Evolutionary conservation across 2,113 vertebrate genomes (phyloP), one percentile per base, ranked within the genome.

Genomic region (Nothobranchius kuhntae): DNA sequence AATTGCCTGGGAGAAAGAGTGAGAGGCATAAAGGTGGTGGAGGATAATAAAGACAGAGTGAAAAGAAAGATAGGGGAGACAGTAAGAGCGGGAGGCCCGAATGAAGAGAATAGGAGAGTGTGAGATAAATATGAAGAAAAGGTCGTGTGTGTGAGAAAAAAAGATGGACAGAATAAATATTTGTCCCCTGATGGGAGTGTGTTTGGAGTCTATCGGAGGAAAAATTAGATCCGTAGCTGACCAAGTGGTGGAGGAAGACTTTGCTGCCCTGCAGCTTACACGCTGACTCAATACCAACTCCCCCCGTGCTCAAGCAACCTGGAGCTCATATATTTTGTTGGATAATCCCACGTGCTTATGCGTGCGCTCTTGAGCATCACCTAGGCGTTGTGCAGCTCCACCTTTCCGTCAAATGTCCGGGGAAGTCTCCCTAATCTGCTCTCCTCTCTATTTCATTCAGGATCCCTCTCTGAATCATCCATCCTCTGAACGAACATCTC

Each of bases 151-250:
- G 84, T 75, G 76, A 64, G 75, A 40, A 51, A 81, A 73, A 88
- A 75, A 86, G 73, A 84, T 11, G 7, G 75, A 57, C 73, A 71
- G 72, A 83, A 82, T 81, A 83, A 85, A 74, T 87, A 79, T 87
- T 76, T 81, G 74, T 85, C 80, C 77, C 72, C 77, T 84, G 82
- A 85, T 82, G 85, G 71, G 75, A 89, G 80, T 84, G 78, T 87
- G 85, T 89, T 86, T 85, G 76, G 80, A 85, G 76, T 89, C 85
- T 84, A 85, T 92, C 82, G 84, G 88, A 71, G 78, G 77, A 88
- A 80, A 82, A 87, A 90, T 88, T 81, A 91, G 86, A 87, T 90
- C 90, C 86, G 84, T 79, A 61, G 81, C 81, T 76, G 84, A 85
- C 81, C 85, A 85, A 78, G 84, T 75, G 68, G 55, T 68, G 55